Evolutionary conservation across 2,888 invertebrate genomes (phyloP), one percentile per base, ranked within the genome.

Genomic region (Acholoe squamosa): DNA sequence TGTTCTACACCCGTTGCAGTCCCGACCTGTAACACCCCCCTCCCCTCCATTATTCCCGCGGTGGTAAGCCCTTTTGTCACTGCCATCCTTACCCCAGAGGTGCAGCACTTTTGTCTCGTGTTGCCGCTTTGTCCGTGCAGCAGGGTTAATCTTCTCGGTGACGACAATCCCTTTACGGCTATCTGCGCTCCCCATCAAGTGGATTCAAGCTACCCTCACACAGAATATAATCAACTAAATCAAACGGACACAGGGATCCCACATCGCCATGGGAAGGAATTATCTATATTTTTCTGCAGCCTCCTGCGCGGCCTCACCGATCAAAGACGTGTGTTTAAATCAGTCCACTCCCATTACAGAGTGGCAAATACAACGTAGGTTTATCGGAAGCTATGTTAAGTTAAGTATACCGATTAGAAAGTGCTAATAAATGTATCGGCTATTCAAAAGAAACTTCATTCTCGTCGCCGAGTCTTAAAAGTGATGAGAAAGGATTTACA

Each of bases 101-200:
- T 61, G 61, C 61, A 14, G 12, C 22, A 19, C 61, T n/a, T 61
- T 61, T 61, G 61, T 61, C 61, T 61, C 61, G 19, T 71, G n/a
- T 31, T 14, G 14, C 28, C 71, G 71, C 28, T 28, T 71, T 71
- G 71, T 71, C 71, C 71, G 19, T 71, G 71, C 3, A 71, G 71
- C 25, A 71, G 80, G 80, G 34, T 80, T 80, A 80, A 80, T 80
- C 80, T 80, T 43, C 80, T 80, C 80, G 14, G 34, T 25, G 80
- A 80, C 25, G 80, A 33, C 80, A 80, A 80, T 80, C 80, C 80
- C 19, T 80, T 80, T 80, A 80, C 80, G 34, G 33, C 34, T 80
- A n/a, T 19, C 80, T 19, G 80, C 80, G 16, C 1, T 0, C 14
- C 12, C 80, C 25, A 34, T 25, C 80, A 80, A 80, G 33, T 80